phyloP scores from a whole-genome alignment of 2,888 invertebrate species.

The Orthosia gothica region DNA sequence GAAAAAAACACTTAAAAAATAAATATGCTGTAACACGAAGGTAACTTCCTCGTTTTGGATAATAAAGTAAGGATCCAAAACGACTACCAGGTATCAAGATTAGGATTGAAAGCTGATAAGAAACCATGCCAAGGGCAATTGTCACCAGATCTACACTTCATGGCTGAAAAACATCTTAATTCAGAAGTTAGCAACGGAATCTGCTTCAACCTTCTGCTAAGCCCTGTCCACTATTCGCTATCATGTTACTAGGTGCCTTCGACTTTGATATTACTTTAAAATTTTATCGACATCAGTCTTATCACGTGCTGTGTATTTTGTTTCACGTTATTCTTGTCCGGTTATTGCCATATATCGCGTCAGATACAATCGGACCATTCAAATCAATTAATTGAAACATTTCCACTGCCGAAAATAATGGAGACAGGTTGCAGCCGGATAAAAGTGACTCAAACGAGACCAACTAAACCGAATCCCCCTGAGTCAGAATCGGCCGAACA shows the following conservation, averaged over 20 bases:
- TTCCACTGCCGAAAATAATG: conserved; percentile 28
- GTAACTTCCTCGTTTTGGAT: conserved; percentile 34
- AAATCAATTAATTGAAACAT: conserved; percentile 32
- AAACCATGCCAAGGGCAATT: conserved; percentile 81
- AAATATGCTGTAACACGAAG: conserved; percentile 23
- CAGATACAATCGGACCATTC: conserved; percentile 28
- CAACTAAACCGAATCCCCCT: conserved; percentile 13
- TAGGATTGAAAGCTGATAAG: conserved; percentile 58
- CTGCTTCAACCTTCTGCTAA: conserved; percentile 32
- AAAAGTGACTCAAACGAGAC: conserved; percentile 40
- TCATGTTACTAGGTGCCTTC: conserved; percentile 55
- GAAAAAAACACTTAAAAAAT: background rate
- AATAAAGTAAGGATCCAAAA: conserved; percentile 1
- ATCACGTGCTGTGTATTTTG: conserved; percentile 38
- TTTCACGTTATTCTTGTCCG: conserved; percentile 30
- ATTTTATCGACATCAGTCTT: conserved; percentile 36
- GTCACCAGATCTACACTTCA: conserved; percentile 53
- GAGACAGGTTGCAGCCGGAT: conserved; percentile 41
- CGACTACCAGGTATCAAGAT: conserved; percentile 52
- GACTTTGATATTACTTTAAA: conserved; percentile 36
- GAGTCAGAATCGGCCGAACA: conserved; percentile 31
- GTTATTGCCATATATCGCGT: conserved; percentile 19
- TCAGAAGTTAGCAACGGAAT: conserved; percentile 41
- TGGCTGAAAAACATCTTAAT: conserved; percentile 63
- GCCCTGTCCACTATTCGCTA: conserved; percentile 45